These are phyloP conservation scores for Tokudaia muenninki DNA, from an alignment of 2,797 vertebrate genomes.

Conservation along the genomic window DNA sequence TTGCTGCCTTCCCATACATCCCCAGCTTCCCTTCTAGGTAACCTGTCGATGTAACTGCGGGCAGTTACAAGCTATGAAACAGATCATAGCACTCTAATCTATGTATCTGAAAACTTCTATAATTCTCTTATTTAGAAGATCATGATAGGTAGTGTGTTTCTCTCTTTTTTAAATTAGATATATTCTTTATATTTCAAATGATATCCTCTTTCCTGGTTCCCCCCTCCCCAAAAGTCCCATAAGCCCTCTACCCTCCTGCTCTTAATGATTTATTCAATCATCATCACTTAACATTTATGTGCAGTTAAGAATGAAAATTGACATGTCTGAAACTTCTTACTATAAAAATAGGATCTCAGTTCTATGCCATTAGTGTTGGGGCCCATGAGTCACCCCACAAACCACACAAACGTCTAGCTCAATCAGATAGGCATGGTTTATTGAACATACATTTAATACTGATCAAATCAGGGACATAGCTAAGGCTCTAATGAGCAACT, in stretches of 20 bases:
- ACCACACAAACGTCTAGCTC: not conserved
- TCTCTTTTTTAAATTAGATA: too few relatives aligned
- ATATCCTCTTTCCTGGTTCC: too few relatives aligned
- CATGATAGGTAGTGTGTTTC: not conserved
- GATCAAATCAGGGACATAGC: not conserved
- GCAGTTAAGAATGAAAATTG: not conserved
- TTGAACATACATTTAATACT: not conserved
- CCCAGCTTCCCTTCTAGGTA: too few relatives aligned
- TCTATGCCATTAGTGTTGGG: not conserved
- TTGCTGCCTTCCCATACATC: too few relatives aligned
- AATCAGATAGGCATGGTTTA: not conserved
- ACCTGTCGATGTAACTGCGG: too few relatives aligned
- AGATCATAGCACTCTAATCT: not conserved
- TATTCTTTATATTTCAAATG: too few relatives aligned
- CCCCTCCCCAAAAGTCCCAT: too few relatives aligned
- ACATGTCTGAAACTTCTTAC: not conserved
- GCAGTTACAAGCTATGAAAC: too few relatives aligned
- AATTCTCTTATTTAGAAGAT: not conserved
- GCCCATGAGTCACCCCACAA: not conserved
- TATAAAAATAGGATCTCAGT: not conserved
- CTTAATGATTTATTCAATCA: not conserved
- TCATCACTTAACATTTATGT: not conserved
- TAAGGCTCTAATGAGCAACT: not conserved
- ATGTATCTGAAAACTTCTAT: not conserved
- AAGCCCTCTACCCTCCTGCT: too few relatives aligned